phyloP scores from a whole-genome alignment of 2,888 invertebrate genomes.

The Rosalia funebris region DNA sequence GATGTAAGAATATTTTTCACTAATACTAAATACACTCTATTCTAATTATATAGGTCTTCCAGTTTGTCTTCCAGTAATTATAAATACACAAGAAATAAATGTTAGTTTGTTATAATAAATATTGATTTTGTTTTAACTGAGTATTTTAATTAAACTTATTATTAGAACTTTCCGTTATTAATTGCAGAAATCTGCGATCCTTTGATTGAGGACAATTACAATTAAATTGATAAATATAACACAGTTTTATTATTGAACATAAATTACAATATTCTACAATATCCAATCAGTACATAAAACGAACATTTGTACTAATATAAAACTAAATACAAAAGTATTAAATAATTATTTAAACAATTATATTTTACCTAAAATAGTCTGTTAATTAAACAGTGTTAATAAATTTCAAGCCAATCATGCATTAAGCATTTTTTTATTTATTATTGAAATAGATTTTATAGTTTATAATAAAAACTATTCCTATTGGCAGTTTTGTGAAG shows the following conservation, averaged over 20 bases:
- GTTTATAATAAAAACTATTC: slow-evolving; percentile 13
- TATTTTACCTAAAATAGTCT: not conserved
- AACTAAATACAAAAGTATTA: not conserved
- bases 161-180: too few species aligned
- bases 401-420: slow-evolving; percentile 20
- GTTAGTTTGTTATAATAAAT: too few species aligned
- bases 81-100: not conserved
- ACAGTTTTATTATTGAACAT: slow-evolving; percentile 14
- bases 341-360: not conserved
- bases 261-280: slow-evolving; percentile 18
- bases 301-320: not conserved
- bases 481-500: slow-evolving; percentile 25
- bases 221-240: too few species aligned
- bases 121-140: too few species aligned
- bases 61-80: slow-evolving; percentile 38
- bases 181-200: too few species aligned
- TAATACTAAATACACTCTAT: too few species aligned
- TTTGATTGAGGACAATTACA: too few species aligned
- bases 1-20: too few species aligned
- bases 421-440: slow-evolving; percentile 18
- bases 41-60: not conserved
- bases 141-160: too few species aligned
- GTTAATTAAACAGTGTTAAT: slow-evolving; percentile 3
- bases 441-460: slow-evolving; percentile 6
- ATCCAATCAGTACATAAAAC: slow-evolving; percentile 5